These are phyloP conservation scores for Luidia sarsii DNA, from an alignment of 53 echinoderm and acorn worm genomes.

Conservation along the genomic window DNA sequence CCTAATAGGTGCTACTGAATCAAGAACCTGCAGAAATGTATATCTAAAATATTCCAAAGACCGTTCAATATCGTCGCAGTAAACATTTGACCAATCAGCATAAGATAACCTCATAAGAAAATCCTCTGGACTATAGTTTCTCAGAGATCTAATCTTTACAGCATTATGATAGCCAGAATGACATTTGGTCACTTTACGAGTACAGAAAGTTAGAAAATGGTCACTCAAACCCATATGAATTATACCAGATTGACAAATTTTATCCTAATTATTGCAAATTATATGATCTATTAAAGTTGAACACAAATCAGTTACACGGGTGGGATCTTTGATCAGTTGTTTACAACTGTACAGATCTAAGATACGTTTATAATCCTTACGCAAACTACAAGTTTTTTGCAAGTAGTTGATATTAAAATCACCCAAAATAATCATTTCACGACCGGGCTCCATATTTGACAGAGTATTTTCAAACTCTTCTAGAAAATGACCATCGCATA, in stretches of 20 bases:
- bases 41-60: slow-evolving; percentile 7
- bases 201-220: slow-evolving; percentile 19
- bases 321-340: slow-evolving; percentile 26
- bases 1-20: not conserved
- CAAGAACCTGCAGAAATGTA: slow-evolving; percentile 25
- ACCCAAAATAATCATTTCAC: slow-evolving; percentile 27
- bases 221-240: slow-evolving; percentile 23
- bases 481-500: slow-evolving; percentile 20
- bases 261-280: slow-evolving; percentile 14
- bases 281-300: slow-evolving; percentile 27
- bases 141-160: slow-evolving; percentile 24
- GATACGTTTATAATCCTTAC: slow-evolving; percentile 23
- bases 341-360: slow-evolving; percentile 18
- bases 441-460: not conserved
- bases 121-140: slow-evolving; percentile 24
- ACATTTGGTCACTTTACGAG: slow-evolving; percentile 19
- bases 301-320: slow-evolving; percentile 17
- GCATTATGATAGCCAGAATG: slow-evolving; percentile 14
- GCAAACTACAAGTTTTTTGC: not conserved
- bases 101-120: not conserved
- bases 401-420: slow-evolving; percentile 31
- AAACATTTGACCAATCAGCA: slow-evolving; percentile 44
- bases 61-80: slow-evolving; percentile 24
- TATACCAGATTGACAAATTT: slow-evolving; percentile 17
- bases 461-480: slow-evolving; percentile 16